phyloP scores from a whole-genome alignment of 1,140 invertebrate species.

The Atta colombica region DNA sequence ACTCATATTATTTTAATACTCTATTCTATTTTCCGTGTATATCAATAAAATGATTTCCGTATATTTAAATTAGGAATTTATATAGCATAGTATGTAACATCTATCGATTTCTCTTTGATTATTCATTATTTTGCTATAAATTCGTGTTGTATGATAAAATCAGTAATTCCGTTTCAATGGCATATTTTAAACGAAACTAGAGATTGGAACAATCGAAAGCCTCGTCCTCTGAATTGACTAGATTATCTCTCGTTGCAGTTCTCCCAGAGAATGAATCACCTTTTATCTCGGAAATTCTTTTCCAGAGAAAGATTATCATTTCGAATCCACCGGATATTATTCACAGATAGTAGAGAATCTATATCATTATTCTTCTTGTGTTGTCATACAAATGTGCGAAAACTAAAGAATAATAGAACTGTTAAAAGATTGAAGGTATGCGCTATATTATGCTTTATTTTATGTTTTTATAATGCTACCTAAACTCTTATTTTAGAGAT shows the following conservation, averaged over 20 bases:
- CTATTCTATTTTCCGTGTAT: not conserved
- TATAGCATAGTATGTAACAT: not conserved
- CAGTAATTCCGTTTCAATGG: conserved; percentile 1
- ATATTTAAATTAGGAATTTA: not conserved
- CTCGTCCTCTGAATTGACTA: conserved; percentile 26
- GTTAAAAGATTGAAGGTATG: conserved; percentile 22
- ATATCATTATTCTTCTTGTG: conserved; percentile 13
- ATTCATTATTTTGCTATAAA: conserved; percentile 32
- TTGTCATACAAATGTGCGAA: conserved; percentile 23
- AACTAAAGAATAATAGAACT: conserved; percentile 40
- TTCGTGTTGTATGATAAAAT: conserved; percentile 17
- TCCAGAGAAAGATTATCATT: conserved; percentile 47
- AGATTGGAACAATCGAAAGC: conserved; percentile 36
- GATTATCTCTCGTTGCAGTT: conserved; percentile 40
- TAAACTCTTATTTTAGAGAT: conserved; percentile 5
- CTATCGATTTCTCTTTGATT: conserved; percentile 1
- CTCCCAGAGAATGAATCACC: conserved; percentile 1
- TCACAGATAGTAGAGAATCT: conserved; percentile 6
- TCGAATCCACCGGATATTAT: conserved; percentile 45
- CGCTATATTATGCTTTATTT: not conserved
- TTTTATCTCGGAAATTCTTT: conserved; percentile 43
- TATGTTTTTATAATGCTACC: conserved; percentile 21
- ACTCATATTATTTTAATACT: too few relatives aligned
- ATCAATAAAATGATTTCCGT: not conserved
- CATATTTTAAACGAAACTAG: conserved; percentile 28